Evolutionary conservation across 2,113 vertebrate species (phyloP).

Genomic region (Brachyhypopomus occidentalis): DNA sequence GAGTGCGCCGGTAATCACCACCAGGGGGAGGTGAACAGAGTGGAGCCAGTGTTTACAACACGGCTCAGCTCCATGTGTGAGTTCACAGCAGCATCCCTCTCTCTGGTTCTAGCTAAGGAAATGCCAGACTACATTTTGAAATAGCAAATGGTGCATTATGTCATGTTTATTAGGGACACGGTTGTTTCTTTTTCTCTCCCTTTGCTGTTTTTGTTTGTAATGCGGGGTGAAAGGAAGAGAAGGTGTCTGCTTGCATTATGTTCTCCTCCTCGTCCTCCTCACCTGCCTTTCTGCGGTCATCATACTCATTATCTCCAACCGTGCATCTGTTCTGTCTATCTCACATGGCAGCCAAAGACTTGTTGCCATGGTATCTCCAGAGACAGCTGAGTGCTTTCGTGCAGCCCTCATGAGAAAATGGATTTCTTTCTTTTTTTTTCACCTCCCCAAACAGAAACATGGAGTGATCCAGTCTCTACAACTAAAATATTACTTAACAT

Average conservation of each 20-base stretch:
- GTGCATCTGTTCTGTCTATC: constrained; percentile 37
- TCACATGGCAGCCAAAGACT: constrained; percentile 61
- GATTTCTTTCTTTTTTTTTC: too few species aligned
- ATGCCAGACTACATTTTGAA: not conserved
- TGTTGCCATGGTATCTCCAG: constrained; percentile 75
- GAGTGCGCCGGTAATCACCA: not conserved
- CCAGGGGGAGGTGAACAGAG: constrained; percentile 3
- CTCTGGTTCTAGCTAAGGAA: not conserved
- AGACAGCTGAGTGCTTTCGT: constrained; percentile 63
- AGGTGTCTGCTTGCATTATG: not conserved
- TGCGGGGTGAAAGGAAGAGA: not conserved
- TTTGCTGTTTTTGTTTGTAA: too few species aligned
- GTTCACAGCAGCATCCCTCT: not conserved
- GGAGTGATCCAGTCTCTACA: not conserved
- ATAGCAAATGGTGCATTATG: not conserved
- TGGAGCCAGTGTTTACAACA: constrained; percentile 4
- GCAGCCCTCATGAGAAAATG: constrained; percentile 45
- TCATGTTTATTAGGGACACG: not conserved
- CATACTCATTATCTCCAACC: not conserved
- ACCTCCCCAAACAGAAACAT: not conserved
- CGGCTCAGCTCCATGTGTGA: not conserved
- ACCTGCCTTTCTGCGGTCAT: not conserved
- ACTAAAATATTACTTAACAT: not conserved
- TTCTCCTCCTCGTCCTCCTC: not conserved
- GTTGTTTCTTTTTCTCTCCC: not conserved